phyloP scores from a whole-genome alignment of 2,888 invertebrate genomes.

The Calliphora vomitoria region DNA sequence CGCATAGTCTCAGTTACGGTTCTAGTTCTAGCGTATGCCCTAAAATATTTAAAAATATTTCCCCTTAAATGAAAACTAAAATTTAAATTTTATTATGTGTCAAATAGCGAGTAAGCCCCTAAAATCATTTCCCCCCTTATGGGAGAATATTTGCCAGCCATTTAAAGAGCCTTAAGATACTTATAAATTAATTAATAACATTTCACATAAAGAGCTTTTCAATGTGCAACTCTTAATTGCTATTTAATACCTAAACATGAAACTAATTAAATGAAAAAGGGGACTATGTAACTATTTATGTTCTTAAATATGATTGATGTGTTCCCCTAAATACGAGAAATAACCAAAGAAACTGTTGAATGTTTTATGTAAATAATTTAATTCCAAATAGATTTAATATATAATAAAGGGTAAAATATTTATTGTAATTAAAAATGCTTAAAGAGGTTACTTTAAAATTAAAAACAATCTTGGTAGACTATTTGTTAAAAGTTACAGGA shows the following conservation, averaged over 20 bases:
- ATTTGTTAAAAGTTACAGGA: no score
- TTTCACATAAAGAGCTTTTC: conserved; percentile 19
- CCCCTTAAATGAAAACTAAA: no score
- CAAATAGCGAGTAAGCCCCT: not conserved
- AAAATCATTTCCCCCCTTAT: not conserved
- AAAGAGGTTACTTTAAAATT: not conserved
- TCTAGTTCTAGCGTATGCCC: no score
- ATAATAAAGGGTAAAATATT: no score
- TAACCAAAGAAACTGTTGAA: not conserved
- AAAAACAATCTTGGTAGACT: no score
- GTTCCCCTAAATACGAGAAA: not conserved
- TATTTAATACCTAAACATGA: conserved; percentile 1
- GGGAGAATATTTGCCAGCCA: not conserved
- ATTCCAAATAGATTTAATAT: not conserved
- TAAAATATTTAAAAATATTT: no score
- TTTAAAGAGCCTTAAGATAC: conserved; percentile 9
- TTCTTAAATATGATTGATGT: conserved; percentile 3
- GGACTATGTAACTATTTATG: not conserved
- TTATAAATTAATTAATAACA: conserved; percentile 37
- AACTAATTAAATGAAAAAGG: conserved; percentile 19
- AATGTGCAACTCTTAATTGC: conserved; percentile 38
- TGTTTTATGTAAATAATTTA: not conserved
- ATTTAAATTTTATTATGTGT: not conserved
- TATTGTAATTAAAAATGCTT: not conserved
- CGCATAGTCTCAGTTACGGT: no score